Percentiles rank a stretch among this genome's conserved stretches.
phyloP scores from a whole-genome alignment of 2,888 invertebrate species.

The Leucozona laternaria region DNA sequence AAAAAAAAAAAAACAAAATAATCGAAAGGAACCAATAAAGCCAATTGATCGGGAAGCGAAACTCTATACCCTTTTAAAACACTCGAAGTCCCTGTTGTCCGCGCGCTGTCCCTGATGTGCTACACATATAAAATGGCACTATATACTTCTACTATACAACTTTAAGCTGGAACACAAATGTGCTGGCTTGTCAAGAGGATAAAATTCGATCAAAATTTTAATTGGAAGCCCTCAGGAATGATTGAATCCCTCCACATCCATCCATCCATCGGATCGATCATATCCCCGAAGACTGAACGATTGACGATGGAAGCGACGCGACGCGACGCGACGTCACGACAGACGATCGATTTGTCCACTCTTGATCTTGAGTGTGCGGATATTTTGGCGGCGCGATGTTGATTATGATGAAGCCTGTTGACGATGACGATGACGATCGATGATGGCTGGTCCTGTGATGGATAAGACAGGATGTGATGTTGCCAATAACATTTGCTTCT shows the following conservation, averaged over 20 bases:
- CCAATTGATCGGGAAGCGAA: slow-evolving; percentile 71
- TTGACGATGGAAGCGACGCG: neutral
- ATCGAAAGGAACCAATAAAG: slow-evolving; percentile 41
- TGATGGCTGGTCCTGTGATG: slow-evolving; percentile 79
- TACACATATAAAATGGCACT: slow-evolving; percentile 39
- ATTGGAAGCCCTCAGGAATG: slow-evolving; percentile 84
- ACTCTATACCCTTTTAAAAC: slow-evolving; percentile 64
- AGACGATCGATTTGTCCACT: slow-evolving; percentile 66
- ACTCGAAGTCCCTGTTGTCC: slow-evolving; percentile 32
- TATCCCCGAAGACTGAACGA: slow-evolving; percentile 22
- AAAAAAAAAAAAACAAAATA: slow-evolving; percentile 39
- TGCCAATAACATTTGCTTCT: slow-evolving; percentile 76
- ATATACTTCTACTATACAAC: slow-evolving; percentile 6
- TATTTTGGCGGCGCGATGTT: slow-evolving; percentile 73
- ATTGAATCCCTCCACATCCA: slow-evolving; percentile 79
- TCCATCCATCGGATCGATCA: slow-evolving; percentile 33
- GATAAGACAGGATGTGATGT: slow-evolving; percentile 75
- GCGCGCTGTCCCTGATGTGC: neutral
- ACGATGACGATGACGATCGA: slow-evolving; percentile 81
- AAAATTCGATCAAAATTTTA: slow-evolving; percentile 85
- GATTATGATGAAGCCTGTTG: slow-evolving; percentile 71
- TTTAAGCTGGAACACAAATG: slow-evolving; percentile 58
- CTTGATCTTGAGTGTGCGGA: slow-evolving; percentile 54
- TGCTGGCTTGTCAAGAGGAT: slow-evolving; percentile 76
- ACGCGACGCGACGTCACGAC: neutral